Evolutionary conservation across 2,113 vertebrate genomes (phyloP), one percentile per base, ranked within the genome.

Genomic region (Butorides virescens): DNA sequence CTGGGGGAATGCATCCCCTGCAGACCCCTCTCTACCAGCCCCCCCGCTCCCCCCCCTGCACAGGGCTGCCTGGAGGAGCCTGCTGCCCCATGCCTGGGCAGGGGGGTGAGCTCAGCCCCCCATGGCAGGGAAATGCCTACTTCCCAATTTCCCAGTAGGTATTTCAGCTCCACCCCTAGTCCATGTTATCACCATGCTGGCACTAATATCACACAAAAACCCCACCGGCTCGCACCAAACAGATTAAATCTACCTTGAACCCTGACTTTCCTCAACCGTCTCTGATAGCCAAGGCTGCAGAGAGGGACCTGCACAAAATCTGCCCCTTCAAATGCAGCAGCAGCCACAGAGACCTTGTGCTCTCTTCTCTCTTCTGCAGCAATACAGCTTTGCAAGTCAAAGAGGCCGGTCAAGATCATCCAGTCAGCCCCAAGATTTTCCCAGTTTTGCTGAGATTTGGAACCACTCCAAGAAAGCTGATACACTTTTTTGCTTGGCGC

Each of bases 71-170:
- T 55, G 67, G 56, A 65, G 71, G 66, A 50, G 30, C 37, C 21
- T 85, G n/a, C 65, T 77, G 62, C 59, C 44, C 74, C 47, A 55
- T 2, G 10, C 9, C 8, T 32, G 47, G 25, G 44, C 27, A 71
- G 10, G 18, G 18, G 20, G 34, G 5, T 47, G 30, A 58, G 34
- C 53, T 84, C n/a, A 32, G 17, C 3, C 23, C 26, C 9, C 22
- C 36, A 5, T 3, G 0, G 34, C 1, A 10, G 9, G 10, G 46
- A 47, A 74, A 70, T n/a, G n/a, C 29, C 30, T 10, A 2, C 71
- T 84, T 74, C 55, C 55, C 47, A 19, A 8, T 1, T 84, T 74
- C 55, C 55, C 47, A 19, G 7, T 1, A 49, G 15, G 29, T 19
- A 22, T 68, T 90, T 39, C 68, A 83, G 77, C 39, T 70, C 67